These are phyloP conservation scores for Nyctalus aviator DNA, from an alignment of 2,797 vertebrate species.

Conservation along the genomic window DNA sequence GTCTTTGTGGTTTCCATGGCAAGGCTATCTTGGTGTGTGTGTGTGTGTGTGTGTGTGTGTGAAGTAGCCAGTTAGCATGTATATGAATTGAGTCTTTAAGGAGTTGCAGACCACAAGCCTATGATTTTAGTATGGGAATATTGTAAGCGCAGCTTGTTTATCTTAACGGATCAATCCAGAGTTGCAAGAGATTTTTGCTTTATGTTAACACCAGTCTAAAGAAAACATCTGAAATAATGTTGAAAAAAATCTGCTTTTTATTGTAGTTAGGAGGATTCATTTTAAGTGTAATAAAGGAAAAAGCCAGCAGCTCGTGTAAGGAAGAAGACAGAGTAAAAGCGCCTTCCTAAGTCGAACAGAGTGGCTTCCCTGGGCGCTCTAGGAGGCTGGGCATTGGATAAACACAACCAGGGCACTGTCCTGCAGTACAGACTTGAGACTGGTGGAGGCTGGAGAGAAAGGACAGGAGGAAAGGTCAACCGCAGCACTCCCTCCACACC, in stretches of 20 bases:
- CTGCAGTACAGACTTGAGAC: not conserved
- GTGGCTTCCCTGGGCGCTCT: not conserved
- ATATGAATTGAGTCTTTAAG: conserved; percentile 85
- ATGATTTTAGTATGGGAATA: conserved; percentile 83
- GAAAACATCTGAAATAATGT: conserved; percentile 81
- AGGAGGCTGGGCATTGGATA: not conserved
- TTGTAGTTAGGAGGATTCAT: conserved; percentile 65
- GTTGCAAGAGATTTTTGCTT: conserved; percentile 82
- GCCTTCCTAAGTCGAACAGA: not conserved
- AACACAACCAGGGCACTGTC: not conserved
- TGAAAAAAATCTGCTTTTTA: conserved; percentile 69
- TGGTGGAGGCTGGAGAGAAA: conserved; percentile 38
- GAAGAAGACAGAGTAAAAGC: conserved; percentile 57
- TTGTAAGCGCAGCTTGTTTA: conserved; percentile 85
- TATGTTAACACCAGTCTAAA: conserved; percentile 79
- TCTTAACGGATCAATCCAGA: conserved; percentile 83
- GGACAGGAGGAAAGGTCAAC: conserved; percentile 23
- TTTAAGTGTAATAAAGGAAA: conserved; percentile 73
- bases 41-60: conserved; percentile 63
- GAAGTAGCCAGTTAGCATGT: conserved; percentile 84
- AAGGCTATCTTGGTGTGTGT: conserved; percentile 79
- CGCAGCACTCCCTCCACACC: conserved; percentile 54
- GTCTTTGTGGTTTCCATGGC: conserved; percentile 88
- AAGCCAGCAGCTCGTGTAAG: conserved; percentile 44
- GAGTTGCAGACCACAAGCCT: conserved; percentile 79